A percentile compares a stretch with the other conserved stretches of the same genome.
phyloP scores from a whole-genome alignment of 2,113 vertebrate genomes.

The Myodes glareolus region DNA sequence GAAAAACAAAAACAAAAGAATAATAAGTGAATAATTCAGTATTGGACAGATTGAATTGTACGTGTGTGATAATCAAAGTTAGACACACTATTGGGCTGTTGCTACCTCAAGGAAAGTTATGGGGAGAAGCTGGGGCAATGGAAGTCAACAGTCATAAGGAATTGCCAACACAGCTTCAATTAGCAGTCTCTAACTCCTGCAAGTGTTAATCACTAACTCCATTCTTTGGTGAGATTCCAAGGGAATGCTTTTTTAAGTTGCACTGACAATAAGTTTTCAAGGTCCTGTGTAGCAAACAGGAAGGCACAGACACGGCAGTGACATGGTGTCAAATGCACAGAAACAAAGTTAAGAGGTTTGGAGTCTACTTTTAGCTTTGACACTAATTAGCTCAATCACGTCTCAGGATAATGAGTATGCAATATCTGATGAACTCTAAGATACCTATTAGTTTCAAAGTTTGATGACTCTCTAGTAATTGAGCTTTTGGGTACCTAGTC shows the following conservation, averaged over 20 bases:
- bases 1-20: neutral
- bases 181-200: neutral
- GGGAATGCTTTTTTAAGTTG: neutral
- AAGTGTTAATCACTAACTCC: neutral
- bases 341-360: neutral
- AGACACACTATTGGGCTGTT: neutral
- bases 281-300: neutral
- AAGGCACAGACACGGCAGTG: neutral
- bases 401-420: neutral
- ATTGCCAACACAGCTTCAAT: neutral
- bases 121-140: neutral
- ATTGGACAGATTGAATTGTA: neutral
- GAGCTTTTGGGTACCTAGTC: neutral
- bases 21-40: neutral
- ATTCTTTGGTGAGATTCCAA: neutral
- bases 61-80: neutral
- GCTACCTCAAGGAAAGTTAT: neutral
- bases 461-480: neutral
- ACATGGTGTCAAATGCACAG: neutral
- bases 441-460: conserved; percentile 25
- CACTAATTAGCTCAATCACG: conserved; percentile 17
- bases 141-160: neutral
- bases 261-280: neutral
- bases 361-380: neutral
- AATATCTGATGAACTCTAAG: conserved; percentile 4